Evolutionary conservation across 2,797 vertebrate genomes (phyloP), one percentile per base, ranked within the genome.

Genomic region (Gadopsis bispinosus): DNA sequence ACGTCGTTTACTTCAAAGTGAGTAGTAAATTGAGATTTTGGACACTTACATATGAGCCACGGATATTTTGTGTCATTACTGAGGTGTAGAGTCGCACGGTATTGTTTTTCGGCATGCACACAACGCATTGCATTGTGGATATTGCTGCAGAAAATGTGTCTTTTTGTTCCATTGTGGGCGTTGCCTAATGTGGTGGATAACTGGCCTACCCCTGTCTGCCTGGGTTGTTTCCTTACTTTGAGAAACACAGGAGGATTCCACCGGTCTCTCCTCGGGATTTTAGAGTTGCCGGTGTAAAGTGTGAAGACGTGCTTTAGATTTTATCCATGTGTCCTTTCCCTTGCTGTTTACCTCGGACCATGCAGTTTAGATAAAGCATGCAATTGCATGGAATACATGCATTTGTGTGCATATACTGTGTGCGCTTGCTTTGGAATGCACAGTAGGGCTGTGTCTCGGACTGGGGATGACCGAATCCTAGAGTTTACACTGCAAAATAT

Each of bases 221-320:
- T 70, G 63, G 17, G 29, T 68, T 72, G 29, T 48, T 59, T 67
- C n/a, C 5, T 45, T 29, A 17, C 22, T 51, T 43, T 45, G 37
- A 73, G 59, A 72, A 79, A 55, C 37, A 75, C 67, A 33, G 69
- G n/a, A 64, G n/a, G 68, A 75, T 61, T 82, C 63, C 54, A 77
- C 55, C 39, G 50, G 33, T 11, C 48, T 69, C 41, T 64, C 66
- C 16, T 59, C 60, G 39, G 53, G 31, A 50, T 73, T 67, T 78
- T 63, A 53, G 53, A 85, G 74, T 48, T 75, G 53, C 65, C 56
- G 58, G 29, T 50, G 56, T 35, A 12, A 19, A 56, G 48, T 33
- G 59, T 7, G 22, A 61, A 68, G 48, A 60, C 64, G 60, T 54
- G 12, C 61, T 62, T 73, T 35, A 59, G 12, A 31, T 59, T 63